Percentiles rank a stretch among this genome's conserved stretches.
Conservation (phyloP, 2,888 invertebrate species). For the Hyposoter dolosus region DNA sequence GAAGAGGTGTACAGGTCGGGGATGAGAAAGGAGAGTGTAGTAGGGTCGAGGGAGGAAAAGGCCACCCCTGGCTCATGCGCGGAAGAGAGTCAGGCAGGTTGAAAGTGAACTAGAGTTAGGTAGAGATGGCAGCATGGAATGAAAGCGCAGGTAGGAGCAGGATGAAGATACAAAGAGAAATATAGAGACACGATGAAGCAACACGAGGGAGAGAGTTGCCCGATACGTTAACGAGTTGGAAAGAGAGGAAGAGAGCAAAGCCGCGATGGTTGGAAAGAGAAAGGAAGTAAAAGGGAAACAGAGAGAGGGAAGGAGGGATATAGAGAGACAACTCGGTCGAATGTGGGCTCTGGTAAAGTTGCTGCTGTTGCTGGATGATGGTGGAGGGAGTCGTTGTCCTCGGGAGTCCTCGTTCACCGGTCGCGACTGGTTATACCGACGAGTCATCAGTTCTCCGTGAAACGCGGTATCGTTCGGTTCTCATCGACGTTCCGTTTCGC, state of each 20-base stretch:
- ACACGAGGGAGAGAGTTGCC: conserved; percentile 38
- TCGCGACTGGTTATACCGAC: conserved; percentile 72
- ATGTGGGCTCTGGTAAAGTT: conserved; percentile 59
- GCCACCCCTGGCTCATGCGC: conserved; percentile 58
- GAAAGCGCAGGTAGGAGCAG: conserved; percentile 42
- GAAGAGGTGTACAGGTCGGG: background rate
- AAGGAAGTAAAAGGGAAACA: conserved; percentile 30
- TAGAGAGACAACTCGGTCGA: conserved; percentile 62
- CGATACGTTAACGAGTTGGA: conserved; percentile 30
- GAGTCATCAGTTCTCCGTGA: conserved; percentile 75
- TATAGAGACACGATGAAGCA: conserved; percentile 42
- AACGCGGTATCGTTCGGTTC: conserved; percentile 75
- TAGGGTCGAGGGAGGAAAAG: conserved; percentile 28
- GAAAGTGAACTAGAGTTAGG: conserved; percentile 33
- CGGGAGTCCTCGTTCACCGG: conserved; percentile 78
- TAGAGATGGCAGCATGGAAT: conserved; percentile 42
- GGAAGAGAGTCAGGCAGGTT: conserved; percentile 31
- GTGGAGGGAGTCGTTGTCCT: conserved; percentile 81
- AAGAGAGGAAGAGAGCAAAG: conserved; percentile 41
- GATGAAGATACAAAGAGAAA: conserved; percentile 38
- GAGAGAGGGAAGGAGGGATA: conserved; percentile 40
- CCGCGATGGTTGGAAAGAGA: conserved; percentile 45
- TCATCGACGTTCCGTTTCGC: background rate
- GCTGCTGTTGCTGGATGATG: conserved; percentile 59
- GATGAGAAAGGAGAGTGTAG: background rate